Evolutionary conservation across 2,888 invertebrate species (phyloP).

Genomic region (Leucophora obtusa): DNA sequence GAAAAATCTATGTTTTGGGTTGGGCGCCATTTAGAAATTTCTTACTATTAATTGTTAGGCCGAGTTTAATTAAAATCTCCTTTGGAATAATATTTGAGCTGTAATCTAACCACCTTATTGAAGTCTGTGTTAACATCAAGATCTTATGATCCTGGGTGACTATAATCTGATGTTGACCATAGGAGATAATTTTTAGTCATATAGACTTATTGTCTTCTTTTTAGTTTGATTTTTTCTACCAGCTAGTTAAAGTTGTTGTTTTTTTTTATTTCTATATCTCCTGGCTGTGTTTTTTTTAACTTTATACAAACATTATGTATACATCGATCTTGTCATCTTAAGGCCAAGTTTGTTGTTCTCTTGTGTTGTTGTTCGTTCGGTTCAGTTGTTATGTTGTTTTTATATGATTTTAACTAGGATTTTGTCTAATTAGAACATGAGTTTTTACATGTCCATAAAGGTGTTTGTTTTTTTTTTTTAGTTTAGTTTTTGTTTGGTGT

Average conservation of each 20-base stretch:
- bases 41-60: background rate
- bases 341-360: conserved; percentile 51
- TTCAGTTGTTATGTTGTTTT: conserved; percentile 19
- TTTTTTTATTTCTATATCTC: conserved; percentile 19
- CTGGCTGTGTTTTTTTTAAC: background rate
- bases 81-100: background rate
- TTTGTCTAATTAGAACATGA: conserved; percentile 65
- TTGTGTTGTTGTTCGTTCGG: conserved; percentile 20
- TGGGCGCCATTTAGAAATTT: too few relatives aligned
- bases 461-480: conserved; percentile 53
- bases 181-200: conserved; percentile 43
- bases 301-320: background rate
- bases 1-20: too few relatives aligned
- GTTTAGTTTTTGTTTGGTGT: too few relatives aligned
- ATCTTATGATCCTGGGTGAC: background rate
- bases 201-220: conserved; percentile 15
- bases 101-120: background rate
- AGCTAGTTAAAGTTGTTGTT: background rate
- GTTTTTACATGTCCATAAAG: conserved; percentile 61
- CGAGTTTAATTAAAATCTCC: background rate
- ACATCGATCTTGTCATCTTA: conserved; percentile 56
- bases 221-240: background rate
- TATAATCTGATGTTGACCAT: conserved; percentile 19
- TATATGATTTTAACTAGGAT: conserved; percentile 53
- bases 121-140: background rate